Evolutionary conservation across 2,888 invertebrate genomes (phyloP), one percentile per base, ranked within the genome.

Genomic region (Dynastes maya): DNA sequence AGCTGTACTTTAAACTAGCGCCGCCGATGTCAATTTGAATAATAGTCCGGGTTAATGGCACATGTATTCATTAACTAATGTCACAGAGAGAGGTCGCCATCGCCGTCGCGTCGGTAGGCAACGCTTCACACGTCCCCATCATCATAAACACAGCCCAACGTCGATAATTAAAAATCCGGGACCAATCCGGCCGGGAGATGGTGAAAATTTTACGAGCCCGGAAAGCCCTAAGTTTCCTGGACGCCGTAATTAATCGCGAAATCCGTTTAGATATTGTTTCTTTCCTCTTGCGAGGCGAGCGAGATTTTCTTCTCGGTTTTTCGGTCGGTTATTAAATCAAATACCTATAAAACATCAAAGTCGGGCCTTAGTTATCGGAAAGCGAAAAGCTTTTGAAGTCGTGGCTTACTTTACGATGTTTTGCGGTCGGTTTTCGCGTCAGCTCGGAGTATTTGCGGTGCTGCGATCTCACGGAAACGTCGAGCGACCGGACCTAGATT

Each of bases 291-390:
- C 40, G 13, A 13, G 29, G 27, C 2, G 11, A 13, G 13, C 45
- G 9, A 45, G 58, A 11, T 37, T 6, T 80, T 77, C 37, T 78
- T 78, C 78, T 81, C 78, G 80, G 70, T 82, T 80, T 80, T 77
- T 76, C 51, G 79, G 65, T 32, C n/a, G 70, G 81, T 83, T 82
- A 83, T 83, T 83, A 82, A 83, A 83, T 83, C 83, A 83, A 79
- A 80, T 81, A 80, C 81, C 82, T 63, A 81, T 79, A 77, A 70
- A 81, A 81, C 81, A 81, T 82, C 81, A 81, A 82, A 82, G 82
- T 79, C 78, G 71, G 8, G 77, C 72, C 80, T 79, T 45, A 45
- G 45, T 45, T 82, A 82, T 83, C 81, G 22, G 55, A 82, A 80
- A 81, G 4, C 29, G 53, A 65, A 67, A 11, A 65, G 53, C 76